Base-by-base conservation (phyloP, 2,888 invertebrate species). In the Phragmatobia fuliginosa region DNA sequence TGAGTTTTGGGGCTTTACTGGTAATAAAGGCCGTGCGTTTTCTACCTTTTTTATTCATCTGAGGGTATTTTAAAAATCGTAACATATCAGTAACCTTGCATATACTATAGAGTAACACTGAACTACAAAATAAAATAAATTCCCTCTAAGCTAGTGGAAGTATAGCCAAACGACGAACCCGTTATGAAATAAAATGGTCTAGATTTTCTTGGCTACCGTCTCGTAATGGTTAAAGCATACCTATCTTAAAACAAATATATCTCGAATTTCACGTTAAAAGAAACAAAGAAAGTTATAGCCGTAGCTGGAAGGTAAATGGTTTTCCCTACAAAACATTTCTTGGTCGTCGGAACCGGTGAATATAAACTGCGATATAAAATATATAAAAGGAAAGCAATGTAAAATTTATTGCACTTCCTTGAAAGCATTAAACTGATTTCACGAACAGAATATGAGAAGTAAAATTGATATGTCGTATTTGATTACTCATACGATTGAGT, bases 141-240 rank as follows among this genome's bases (percentile, higher is more conserved):
- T 33, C 32, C 33, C 33, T 64, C 33, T 33, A 33, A 49, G 25
- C 49, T 60, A 61, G 45, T 60, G 36, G 25, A 67, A 45, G 33
- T 56, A 32, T 33, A 28, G 36, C 18, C 25, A 33, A 64, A 52
- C 25, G 36, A 28, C 36, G 33, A 28, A 28, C 36, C 56, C 25
- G 62, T 60, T 68, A 59, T 56, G 31, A 70, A 73, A 78, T 67
- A 58, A 52, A 74, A 72, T 49, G 62, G 45, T 52, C 33, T 65
- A 61, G 38, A 69, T 68, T 70, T 76, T 68, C 69, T 71, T 60
- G 66, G 74, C 70, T 72, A 33, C 33, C 62, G 59, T 72, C 38
- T 70, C 66, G 58, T 70, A 62, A 58, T 64, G 33, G 49, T 49
- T 60, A 33, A 60, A 62, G 38, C 32, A 68, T 68, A 49, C 25